Percentiles rank a stretch among this genome's conserved stretches.
Evolutionary conservation across 2,888 invertebrate genomes (phyloP).

Genomic region (Allolobophora icterica): DNA sequence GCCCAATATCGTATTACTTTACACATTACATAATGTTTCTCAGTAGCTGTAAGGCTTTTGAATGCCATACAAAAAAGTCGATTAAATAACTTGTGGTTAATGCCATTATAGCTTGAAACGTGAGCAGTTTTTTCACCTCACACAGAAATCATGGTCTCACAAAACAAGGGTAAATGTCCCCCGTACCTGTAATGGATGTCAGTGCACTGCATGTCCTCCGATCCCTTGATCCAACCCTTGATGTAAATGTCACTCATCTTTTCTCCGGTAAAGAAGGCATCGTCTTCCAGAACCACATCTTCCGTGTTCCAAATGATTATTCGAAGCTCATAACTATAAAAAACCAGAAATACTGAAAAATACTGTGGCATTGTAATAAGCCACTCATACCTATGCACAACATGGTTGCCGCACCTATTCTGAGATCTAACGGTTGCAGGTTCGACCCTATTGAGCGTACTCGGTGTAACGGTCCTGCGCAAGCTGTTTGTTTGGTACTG

Average conservation of each 20-base stretch:
- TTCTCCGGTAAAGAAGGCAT: constrained; percentile 86
- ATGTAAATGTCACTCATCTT: constrained; percentile 95
- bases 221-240: constrained; percentile 75
- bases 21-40: no score
- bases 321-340: constrained; percentile 76
- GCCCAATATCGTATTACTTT: no score
- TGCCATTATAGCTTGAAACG: neutral
- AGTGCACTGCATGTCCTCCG: constrained; percentile 76
- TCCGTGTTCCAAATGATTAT: constrained; percentile 93
- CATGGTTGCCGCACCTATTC: no score
- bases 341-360: neutral
- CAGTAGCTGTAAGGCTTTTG: no score
- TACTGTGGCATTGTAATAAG: no score
- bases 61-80: no score
- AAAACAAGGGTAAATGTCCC: neutral
- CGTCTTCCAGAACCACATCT: constrained; percentile 88
- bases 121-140: neutral
- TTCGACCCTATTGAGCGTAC: no score
- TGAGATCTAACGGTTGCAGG: no score
- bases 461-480: no score
- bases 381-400: no score
- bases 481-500: no score
- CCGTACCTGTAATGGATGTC: constrained; percentile 79
- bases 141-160: neutral
- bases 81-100: neutral